These are phyloP conservation scores for Lycorma delicatula DNA, from an alignment of 1,140 invertebrate genomes.

Conservation along the genomic window DNA sequence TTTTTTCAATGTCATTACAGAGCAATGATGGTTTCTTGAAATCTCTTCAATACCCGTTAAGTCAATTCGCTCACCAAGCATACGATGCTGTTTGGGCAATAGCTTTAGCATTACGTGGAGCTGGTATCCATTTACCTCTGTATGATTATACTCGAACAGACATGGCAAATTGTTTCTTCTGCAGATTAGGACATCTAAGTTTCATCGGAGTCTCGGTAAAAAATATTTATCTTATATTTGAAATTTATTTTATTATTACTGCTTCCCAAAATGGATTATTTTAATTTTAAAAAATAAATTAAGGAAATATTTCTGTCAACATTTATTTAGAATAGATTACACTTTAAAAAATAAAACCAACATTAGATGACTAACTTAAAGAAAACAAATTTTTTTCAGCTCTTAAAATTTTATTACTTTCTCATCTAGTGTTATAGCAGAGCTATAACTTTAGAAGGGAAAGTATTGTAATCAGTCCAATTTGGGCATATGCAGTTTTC, in stretches of 20 bases:
- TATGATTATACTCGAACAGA: conserved; percentile 63
- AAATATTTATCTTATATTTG: not conserved
- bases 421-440: no score
- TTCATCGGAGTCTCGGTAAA: conserved; percentile 78
- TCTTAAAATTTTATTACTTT: no score
- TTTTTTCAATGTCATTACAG: no score
- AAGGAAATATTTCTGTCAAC: not conserved
- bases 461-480: no score
- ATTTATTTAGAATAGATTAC: no score
- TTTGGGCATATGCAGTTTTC: no score
- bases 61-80: conserved; percentile 51
- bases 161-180: conserved; percentile 55
- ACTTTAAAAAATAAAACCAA: no score
- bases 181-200: conserved; percentile 58
- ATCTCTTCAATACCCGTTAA: conserved; percentile 10
- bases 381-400: no score
- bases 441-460: no score
- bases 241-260: not conserved
- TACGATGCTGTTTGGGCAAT: conserved; percentile 88
- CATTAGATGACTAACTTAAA: no score
- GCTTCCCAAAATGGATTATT: not conserved
- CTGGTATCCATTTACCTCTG: conserved; percentile 34
- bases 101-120: conserved; percentile 55
- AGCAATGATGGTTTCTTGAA: conserved; percentile 51
- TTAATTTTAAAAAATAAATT: not conserved